These are phyloP conservation scores for Heterotilapia buettikoferi DNA, from an alignment of 2,113 vertebrate species.

Conservation along the genomic window DNA sequence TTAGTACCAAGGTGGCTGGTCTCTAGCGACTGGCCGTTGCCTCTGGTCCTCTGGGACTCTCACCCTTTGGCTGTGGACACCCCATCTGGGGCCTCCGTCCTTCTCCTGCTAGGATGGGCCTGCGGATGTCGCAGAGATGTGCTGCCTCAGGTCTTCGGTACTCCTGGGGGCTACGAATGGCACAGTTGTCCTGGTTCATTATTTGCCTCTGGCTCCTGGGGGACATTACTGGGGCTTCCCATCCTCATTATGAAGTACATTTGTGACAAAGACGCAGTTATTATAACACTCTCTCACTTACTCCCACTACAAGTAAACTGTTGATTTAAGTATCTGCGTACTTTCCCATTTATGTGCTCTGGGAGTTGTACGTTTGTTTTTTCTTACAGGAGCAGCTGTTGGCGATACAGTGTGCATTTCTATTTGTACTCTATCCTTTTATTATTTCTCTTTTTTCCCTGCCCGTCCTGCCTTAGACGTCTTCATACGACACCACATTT, in stretches of 20 bases:
- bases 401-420: rapidly evolving
- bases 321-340: not conserved
- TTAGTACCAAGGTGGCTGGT: not conserved
- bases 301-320: not conserved
- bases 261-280: not conserved
- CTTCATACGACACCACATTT: not conserved
- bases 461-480: not conserved
- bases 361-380: not conserved
- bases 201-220: not conserved
- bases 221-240: not conserved
- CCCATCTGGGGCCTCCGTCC: not conserved
- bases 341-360: not conserved
- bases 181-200: not conserved
- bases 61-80: not conserved
- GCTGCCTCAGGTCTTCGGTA: not conserved
- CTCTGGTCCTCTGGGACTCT: not conserved
- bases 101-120: not conserved
- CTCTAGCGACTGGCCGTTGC: not conserved
- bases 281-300: not conserved
- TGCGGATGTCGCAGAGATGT: not conserved
- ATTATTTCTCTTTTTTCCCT: not conserved
- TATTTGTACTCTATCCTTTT: not conserved
- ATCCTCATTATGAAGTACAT: not conserved
- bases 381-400: not conserved
- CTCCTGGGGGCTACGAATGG: not conserved